Conservation (phyloP, 2,113 vertebrate species). For the Suncus etruscus region DNA sequence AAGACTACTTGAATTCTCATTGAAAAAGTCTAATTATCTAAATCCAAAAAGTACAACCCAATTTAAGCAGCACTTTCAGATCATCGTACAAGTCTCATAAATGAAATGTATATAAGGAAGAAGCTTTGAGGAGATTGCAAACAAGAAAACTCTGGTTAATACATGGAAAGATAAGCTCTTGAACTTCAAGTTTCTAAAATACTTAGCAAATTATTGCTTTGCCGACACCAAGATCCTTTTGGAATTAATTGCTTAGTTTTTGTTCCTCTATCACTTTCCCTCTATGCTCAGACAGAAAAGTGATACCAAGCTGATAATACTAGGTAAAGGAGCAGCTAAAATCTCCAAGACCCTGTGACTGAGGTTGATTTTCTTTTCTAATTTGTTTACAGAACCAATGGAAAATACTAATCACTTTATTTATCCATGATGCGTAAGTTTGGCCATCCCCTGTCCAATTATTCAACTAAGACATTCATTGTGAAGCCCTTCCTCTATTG, state of each 20-base stretch:
- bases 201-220: conserved; percentile 54
- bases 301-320: conserved; percentile 57
- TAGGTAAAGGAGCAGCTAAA: conserved; percentile 58
- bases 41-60: conserved; percentile 66
- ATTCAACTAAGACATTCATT: conserved; percentile 84
- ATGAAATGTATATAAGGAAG: conserved; percentile 76
- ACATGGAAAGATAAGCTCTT: conserved; percentile 46
- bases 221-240: background rate
- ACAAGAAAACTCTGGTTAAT: conserved; percentile 50
- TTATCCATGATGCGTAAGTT: conserved; percentile 85
- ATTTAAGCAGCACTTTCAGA: conserved; percentile 73
- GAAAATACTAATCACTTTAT: conserved; percentile 84
- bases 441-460: conserved; percentile 80
- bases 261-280: conserved; percentile 53
- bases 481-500: conserved; percentile 82
- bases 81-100: conserved; percentile 77
- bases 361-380: conserved; percentile 69
- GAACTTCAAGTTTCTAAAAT: conserved; percentile 64
- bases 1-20: conserved; percentile 56
- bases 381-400: conserved; percentile 81
- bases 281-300: conserved; percentile 57
- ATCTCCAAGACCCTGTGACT: conserved; percentile 58
- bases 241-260: conserved; percentile 54
- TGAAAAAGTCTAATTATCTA: conserved; percentile 70
- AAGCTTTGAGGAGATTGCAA: conserved; percentile 64